Percentiles rank a stretch among this genome's conserved stretches.
These are phyloP conservation scores for Hemithea aestivaria DNA, from an alignment of 2,888 invertebrate genomes.

Conservation along the genomic window DNA sequence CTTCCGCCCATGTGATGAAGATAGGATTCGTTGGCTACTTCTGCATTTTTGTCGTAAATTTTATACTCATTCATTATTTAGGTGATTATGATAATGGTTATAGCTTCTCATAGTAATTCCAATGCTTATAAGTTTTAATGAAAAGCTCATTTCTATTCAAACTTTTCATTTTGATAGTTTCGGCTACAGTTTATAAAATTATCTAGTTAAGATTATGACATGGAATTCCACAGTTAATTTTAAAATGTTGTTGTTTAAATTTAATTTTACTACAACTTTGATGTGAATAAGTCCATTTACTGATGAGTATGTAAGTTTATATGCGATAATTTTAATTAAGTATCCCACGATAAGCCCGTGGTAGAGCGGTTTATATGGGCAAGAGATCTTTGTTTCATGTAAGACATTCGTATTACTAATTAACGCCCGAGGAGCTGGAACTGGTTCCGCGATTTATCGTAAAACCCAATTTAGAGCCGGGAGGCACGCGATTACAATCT, in stretches of 20 bases:
- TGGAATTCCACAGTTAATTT: too few relatives aligned
- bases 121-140: conserved; percentile 3
- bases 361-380: conserved; percentile 35
- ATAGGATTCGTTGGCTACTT: conserved; percentile 29
- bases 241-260: too few relatives aligned
- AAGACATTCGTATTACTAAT: conserved; percentile 66
- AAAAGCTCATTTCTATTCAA: neutral
- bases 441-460: conserved; percentile 74
- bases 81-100: conserved; percentile 12
- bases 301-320: too few relatives aligned
- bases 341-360: conserved; percentile 22
- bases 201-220: neutral
- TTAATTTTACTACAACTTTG: too few relatives aligned
- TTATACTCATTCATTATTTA: conserved; percentile 15
- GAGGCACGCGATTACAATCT: conserved; percentile 79
- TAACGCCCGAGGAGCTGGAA: conserved; percentile 68
- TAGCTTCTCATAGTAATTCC: conserved; percentile 4
- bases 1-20: conserved; percentile 59
- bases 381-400: conserved; percentile 58
- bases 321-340: conserved; percentile 6
- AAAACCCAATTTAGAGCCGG: conserved; percentile 75
- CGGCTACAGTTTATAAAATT: conserved; percentile 1
- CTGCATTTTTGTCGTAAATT: conserved; percentile 19
- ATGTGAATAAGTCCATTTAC: too few relatives aligned
- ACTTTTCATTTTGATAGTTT: conserved; percentile 1